Conservation (phyloP, 2,888 invertebrate species). For the Lasioglossum villosulum region DNA sequence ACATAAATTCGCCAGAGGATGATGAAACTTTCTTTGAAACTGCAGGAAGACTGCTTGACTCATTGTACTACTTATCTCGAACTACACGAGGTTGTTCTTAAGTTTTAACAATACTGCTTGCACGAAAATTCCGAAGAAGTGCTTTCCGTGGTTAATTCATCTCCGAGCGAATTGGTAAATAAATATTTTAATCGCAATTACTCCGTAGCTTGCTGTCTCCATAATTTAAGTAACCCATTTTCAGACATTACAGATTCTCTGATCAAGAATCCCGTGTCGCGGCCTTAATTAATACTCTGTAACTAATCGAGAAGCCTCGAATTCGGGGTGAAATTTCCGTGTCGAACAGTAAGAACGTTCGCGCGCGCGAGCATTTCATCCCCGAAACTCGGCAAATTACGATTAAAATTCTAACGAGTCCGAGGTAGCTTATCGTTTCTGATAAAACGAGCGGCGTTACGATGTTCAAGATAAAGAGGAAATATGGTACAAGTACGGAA, state of each 20-base stretch:
- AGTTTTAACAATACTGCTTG: not conserved
- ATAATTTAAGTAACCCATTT: not conserved
- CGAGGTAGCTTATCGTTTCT: conserved; percentile 55
- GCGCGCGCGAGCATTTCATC: not conserved
- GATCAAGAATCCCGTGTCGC: conserved; percentile 1
- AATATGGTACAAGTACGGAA: conserved; percentile 67
- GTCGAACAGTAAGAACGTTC: conserved; percentile 33
- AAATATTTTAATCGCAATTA: not conserved
- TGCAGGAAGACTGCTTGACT: not conserved
- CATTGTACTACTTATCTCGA: not conserved
- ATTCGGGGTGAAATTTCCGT: conserved; percentile 20
- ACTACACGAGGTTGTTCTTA: not conserved
- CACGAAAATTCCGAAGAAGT: not conserved
- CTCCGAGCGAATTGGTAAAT: not conserved
- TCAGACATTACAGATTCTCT: not conserved
- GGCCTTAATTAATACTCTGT: not conserved
- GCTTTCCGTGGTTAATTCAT: not conserved
- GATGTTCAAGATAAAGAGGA: conserved; percentile 58
- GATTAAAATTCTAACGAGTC: conserved; percentile 61
- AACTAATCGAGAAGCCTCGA: not conserved
- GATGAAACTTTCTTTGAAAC: not conserved
- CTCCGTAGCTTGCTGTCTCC: not conserved
- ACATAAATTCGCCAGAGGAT: not conserved
- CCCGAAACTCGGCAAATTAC: conserved; percentile 43
- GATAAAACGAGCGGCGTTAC: conserved; percentile 51